Conservation (phyloP, 2,888 invertebrate genomes). For the Drosophila birchii region DNA sequence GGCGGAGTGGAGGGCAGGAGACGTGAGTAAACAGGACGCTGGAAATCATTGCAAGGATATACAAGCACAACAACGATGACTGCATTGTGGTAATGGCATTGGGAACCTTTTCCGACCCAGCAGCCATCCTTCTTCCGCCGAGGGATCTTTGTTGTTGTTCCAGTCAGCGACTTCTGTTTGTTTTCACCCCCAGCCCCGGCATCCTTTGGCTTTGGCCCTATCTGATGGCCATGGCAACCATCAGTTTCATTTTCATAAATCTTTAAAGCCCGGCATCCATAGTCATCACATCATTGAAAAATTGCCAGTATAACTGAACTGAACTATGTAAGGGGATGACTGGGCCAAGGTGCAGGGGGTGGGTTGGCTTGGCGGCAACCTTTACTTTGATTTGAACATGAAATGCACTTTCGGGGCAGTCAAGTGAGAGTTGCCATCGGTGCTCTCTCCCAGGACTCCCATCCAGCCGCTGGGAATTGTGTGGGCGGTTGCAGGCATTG, state of each 20-base stretch:
- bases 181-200: constrained; percentile 5
- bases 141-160: constrained; percentile 32
- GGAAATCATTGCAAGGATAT: constrained; percentile 75
- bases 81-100: constrained; percentile 74
- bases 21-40: constrained; percentile 72
- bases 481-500: constrained; percentile 20
- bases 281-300: constrained; percentile 57
- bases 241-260: constrained; percentile 69
- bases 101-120: constrained; percentile 58
- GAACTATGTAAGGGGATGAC: constrained; percentile 20
- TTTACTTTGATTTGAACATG: constrained; percentile 62
- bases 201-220: constrained; percentile 31
- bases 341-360: constrained; percentile 5
- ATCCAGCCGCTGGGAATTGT: constrained; percentile 6
- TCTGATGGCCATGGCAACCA: constrained; percentile 61
- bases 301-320: constrained; percentile 54
- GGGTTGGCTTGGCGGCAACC: constrained; percentile 54
- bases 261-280: constrained; percentile 58
- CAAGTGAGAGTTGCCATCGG: constrained; percentile 65
- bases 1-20: neutral
- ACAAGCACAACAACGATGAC: constrained; percentile 44
- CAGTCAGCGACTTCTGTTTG: constrained; percentile 35
- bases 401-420: constrained; percentile 59
- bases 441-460: constrained; percentile 26
- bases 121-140: constrained; percentile 19